A percentile compares a stretch with the other conserved stretches of the same genome.
phyloP scores from a whole-genome alignment of 2,113 vertebrate species.

The Porphyrio hochstetteri region DNA sequence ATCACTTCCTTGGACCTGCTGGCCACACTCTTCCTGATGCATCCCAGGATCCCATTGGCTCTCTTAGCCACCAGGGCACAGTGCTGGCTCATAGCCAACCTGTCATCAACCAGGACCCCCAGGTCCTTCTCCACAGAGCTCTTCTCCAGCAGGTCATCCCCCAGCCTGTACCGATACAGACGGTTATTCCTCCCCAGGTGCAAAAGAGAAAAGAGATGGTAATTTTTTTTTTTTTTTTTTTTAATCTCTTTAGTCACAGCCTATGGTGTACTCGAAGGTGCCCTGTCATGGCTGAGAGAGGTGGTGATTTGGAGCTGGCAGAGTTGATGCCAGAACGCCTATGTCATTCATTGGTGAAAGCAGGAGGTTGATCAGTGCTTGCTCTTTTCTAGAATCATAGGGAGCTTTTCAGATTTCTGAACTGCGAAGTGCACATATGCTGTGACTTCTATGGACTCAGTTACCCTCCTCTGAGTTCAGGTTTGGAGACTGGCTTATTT shows the following conservation, averaged over 20 bases:
- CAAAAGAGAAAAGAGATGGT: not conserved
- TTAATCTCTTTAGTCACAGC: not conserved
- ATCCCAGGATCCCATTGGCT: too few relatives aligned
- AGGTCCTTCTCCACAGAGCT: too few relatives aligned
- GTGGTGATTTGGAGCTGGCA: not conserved
- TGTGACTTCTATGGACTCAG: not conserved
- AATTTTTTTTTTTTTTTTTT: not conserved
- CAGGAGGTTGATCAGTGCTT: slow-evolving; percentile 31
- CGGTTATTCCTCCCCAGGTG: too few relatives aligned
- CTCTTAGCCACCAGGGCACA: too few relatives aligned
- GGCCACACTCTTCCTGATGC: too few relatives aligned
- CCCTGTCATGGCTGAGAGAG: not conserved
- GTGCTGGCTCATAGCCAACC: too few relatives aligned
- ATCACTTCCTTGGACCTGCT: too few relatives aligned
- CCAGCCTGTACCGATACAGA: too few relatives aligned
- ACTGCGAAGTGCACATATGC: not conserved
- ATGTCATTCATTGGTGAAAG: slow-evolving; percentile 26
- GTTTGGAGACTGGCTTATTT: not conserved
- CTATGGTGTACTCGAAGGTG: not conserved
- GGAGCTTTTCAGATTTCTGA: slow-evolving; percentile 33
- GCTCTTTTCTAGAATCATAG: slow-evolving; percentile 38
- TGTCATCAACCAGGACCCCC: too few relatives aligned
- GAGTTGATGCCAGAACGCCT: slow-evolving; percentile 31
- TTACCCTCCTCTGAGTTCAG: not conserved
- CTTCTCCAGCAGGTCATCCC: too few relatives aligned